Percentiles rank a stretch among this genome's conserved stretches.
phyloP scores from a whole-genome alignment of 1,140 invertebrate genomes.

The Pectinophora gossypiella region DNA sequence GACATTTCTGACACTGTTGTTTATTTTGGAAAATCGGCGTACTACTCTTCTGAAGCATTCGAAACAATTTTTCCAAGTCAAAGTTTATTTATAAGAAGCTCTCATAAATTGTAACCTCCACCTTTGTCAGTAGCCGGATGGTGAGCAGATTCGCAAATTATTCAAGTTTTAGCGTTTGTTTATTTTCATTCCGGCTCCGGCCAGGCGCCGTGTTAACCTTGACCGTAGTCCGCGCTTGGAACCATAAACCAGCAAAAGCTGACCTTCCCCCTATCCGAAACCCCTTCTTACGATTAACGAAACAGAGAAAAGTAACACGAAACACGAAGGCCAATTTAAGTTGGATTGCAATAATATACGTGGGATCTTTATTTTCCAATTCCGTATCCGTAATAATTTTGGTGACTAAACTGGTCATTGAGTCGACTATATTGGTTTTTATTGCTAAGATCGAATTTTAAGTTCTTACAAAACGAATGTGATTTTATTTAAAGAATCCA shows the following conservation, averaged over 20 bases:
- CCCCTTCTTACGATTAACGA: slow-evolving; percentile 14
- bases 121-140: slow-evolving; percentile 24
- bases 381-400: neutral
- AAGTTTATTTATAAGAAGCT: too few relatives aligned
- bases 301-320: neutral
- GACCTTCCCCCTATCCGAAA: slow-evolving; percentile 38
- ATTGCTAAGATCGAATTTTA: neutral
- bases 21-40: too few relatives aligned
- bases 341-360: slow-evolving; percentile 12
- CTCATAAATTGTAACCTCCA: slow-evolving; percentile 12
- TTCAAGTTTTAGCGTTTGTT: slow-evolving; percentile 36
- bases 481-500: neutral
- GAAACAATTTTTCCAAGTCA: too few relatives aligned
- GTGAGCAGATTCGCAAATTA: slow-evolving; percentile 41
- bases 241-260: slow-evolving; percentile 40
- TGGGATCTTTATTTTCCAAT: neutral
- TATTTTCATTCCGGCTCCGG: slow-evolving; percentile 44
- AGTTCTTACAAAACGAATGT: slow-evolving; percentile 12
- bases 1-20: too few relatives aligned
- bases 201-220: slow-evolving; percentile 54
- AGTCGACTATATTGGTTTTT: neutral
- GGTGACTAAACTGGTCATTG: neutral
- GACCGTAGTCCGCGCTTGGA: slow-evolving; percentile 42
- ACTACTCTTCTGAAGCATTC: too few relatives aligned
- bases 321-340: slow-evolving; percentile 5